Conservation (phyloP, 2,888 invertebrate genomes). For the Colletes collaris region DNA sequence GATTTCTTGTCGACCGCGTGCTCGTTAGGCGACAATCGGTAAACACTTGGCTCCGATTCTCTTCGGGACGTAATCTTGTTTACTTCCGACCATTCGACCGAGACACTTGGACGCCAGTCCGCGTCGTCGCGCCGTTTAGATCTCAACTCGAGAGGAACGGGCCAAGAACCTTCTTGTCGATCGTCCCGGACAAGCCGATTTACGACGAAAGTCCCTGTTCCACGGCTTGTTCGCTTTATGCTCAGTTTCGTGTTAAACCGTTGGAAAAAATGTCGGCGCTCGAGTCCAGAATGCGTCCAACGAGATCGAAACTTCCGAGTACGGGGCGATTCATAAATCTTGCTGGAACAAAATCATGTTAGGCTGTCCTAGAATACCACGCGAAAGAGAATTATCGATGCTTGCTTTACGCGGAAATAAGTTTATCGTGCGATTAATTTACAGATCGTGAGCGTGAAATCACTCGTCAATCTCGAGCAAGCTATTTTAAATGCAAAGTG, state of each 20-base stretch:
- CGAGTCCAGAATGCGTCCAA: neutral
- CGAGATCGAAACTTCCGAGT: too few relatives aligned
- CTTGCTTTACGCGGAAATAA: too few relatives aligned
- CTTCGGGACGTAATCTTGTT: conserved; percentile 60
- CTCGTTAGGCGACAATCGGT: conserved; percentile 57
- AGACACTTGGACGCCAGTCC: conserved; percentile 55
- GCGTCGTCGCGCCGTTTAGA: conserved; percentile 65
- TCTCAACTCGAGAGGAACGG: conserved; percentile 70
- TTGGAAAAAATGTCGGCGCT: neutral
- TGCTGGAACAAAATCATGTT: too few relatives aligned
- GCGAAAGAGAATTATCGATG: too few relatives aligned
- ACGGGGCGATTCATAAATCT: too few relatives aligned
- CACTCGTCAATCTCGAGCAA: too few relatives aligned
- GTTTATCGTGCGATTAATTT: too few relatives aligned
- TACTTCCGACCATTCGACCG: conserved; percentile 69
- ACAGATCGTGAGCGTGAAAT: too few relatives aligned
- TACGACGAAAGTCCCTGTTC: conserved; percentile 46
- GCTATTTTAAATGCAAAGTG: too few relatives aligned
- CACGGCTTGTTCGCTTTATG: conserved; percentile 29
- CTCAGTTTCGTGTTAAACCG: conserved; percentile 6
- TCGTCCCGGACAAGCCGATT: conserved; percentile 44
- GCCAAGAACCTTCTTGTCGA: conserved; percentile 54
- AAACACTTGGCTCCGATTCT: conserved; percentile 36
- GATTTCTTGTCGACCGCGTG: conserved; percentile 36
- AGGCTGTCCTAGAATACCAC: too few relatives aligned